Conservation (phyloP, 2,797 vertebrate species). For the Synaphobranchus kaupii region DNA sequence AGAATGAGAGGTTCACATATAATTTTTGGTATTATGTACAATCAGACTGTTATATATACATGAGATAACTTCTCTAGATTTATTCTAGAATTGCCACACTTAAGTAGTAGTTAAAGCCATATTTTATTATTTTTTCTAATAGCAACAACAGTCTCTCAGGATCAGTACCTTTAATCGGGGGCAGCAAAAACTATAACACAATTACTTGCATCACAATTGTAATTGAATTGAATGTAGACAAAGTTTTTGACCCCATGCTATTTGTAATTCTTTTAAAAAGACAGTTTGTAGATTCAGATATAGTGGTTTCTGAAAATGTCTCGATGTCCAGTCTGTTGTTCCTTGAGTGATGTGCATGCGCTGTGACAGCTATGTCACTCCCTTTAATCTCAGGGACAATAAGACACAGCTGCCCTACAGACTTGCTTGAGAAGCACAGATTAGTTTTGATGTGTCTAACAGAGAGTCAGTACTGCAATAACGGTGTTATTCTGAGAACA, state of each 20-base stretch:
- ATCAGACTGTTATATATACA: slow-evolving; percentile 24
- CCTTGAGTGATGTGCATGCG: slow-evolving; percentile 54
- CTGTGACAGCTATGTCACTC: slow-evolving; percentile 80
- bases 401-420: slow-evolving; percentile 75
- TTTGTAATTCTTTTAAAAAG: slow-evolving; percentile 11
- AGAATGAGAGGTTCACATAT: too few relatives aligned
- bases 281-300: slow-evolving; percentile 42
- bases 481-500: background rate
- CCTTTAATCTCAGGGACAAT: slow-evolving; percentile 72
- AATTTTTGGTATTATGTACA: background rate
- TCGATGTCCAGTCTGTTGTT: slow-evolving; percentile 17
- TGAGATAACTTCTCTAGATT: slow-evolving; percentile 55
- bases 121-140: too few relatives aligned
- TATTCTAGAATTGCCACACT: slow-evolving; percentile 55
- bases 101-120: too few relatives aligned
- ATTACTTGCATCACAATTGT: too few relatives aligned
- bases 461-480: slow-evolving; percentile 32
- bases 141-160: background rate
- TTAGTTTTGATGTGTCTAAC: slow-evolving; percentile 22
- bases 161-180: too few relatives aligned
- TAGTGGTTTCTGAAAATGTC: slow-evolving; percentile 29
- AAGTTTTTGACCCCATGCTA: background rate
- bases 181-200: background rate
- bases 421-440: slow-evolving; percentile 53
- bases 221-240: background rate